These are phyloP conservation scores for Campoplex nolae DNA, from an alignment of 2,888 invertebrate genomes.

Conservation along the genomic window DNA sequence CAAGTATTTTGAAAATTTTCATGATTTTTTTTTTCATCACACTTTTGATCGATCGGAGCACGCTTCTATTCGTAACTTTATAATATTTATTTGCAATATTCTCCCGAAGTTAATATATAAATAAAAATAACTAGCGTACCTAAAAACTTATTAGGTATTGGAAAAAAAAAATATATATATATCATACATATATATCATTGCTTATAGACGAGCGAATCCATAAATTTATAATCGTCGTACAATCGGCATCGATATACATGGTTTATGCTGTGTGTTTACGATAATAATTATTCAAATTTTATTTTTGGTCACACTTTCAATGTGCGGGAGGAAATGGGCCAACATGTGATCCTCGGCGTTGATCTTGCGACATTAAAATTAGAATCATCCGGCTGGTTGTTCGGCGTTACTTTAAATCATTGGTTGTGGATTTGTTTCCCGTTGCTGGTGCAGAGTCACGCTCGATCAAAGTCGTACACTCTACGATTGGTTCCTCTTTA, in stretches of 20 bases:
- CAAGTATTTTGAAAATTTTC: neutral
- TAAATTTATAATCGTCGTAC: slow-evolving; percentile 49
- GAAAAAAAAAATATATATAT: slow-evolving; percentile 27
- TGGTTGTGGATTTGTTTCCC: slow-evolving; percentile 13
- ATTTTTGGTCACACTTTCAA: slow-evolving; percentile 33
- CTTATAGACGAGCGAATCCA: slow-evolving; percentile 35
- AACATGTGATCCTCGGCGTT: slow-evolving; percentile 2
- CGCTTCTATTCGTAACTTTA: neutral
- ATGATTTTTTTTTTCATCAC: slow-evolving; percentile 8
- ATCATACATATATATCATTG: slow-evolving; percentile 35
- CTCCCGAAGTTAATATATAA: slow-evolving; percentile 3
- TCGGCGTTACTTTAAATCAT: slow-evolving; percentile 39
- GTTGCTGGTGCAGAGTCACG: neutral
- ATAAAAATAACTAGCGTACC: slow-evolving; percentile 31
- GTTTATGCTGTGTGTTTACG: neutral
- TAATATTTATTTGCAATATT: neutral
- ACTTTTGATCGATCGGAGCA: slow-evolving; percentile 1
- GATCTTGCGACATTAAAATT: slow-evolving; percentile 20
- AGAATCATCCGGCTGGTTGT: slow-evolving; percentile 25
- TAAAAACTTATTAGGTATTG: slow-evolving; percentile 49
- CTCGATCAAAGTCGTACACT: slow-evolving; percentile 7
- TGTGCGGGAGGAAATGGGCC: slow-evolving; percentile 5
- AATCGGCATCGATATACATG: slow-evolving; percentile 47
- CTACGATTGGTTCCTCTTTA: slow-evolving; percentile 26
- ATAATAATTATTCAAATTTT: slow-evolving; percentile 1